Evolutionary conservation across 1,140 invertebrate genomes (phyloP), one percentile per base, ranked within the genome.

Genomic region (Luehdorfia chinensis): DNA sequence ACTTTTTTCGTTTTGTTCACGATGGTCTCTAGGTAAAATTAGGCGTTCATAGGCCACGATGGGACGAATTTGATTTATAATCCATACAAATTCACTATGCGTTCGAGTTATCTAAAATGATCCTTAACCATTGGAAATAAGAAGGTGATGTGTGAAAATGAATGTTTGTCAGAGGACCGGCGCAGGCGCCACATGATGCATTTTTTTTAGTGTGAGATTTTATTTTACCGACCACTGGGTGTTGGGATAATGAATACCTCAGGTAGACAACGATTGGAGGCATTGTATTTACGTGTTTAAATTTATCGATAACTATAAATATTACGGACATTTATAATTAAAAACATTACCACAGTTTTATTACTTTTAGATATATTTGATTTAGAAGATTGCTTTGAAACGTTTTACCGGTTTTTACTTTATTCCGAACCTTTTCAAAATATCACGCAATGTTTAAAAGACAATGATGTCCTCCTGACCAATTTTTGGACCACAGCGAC

Each of bases 21-120:
- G n/a, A n/a, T n/a, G n/a, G n/a, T n/a, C n/a, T n/a, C n/a, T n/a
- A n/a, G n/a, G n/a, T 74, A 78, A 78, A 75, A 78, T 76, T 75
- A 79, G 57, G 64, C 66, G 66, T 71, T 66, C 66, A 52, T 57
- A 60, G 60, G 65, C 49, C 46, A 57, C 55, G 47, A 46, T 45
- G 61, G 58, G 47, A 61, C 59, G 51, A 67, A 75, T 72, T 78
- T 84, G 77, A 81, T 81, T 84, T 84, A 84, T 80, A 61, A 41
- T 27, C 31, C 19, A 15, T 45, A 50, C 31, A 66, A 27, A 37
- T 25, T 11, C 18, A 14, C 11, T 4, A 1, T 14, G 11, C 16
- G 2, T 7, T 25, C 4, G 4, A 28, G 25, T 28, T 9, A n/a
- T 11, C 1, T 2, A 3, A 31, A 11, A 31, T 2, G 11, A 31